These are phyloP conservation scores for Microcaecilia unicolor DNA, from an alignment of 2,797 vertebrate species.

Conservation along the genomic window DNA sequence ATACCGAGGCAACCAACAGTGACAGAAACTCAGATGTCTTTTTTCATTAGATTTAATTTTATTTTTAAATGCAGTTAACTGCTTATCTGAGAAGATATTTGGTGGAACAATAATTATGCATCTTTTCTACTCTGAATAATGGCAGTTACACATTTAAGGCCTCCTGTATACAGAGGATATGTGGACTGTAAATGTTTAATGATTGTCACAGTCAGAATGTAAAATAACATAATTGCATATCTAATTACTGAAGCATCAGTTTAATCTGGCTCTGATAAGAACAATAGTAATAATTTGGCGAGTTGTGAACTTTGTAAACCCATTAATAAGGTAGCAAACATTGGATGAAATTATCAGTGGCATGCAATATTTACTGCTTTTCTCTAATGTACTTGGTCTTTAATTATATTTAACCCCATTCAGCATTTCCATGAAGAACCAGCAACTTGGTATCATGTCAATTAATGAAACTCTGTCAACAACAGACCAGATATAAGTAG, in stretches of 20 bases:
- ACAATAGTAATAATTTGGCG: constrained; percentile 14
- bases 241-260: constrained; percentile 17
- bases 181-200: too few species aligned
- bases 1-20: constrained; percentile 56
- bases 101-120: constrained; percentile 28
- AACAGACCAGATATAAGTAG: too few species aligned
- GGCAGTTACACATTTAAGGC: constrained; percentile 20
- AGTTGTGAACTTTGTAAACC: constrained; percentile 26
- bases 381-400: constrained; percentile 9
- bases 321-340: neutral
- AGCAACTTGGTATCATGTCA: constrained; percentile 2
- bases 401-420: neutral
- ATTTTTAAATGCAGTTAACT: constrained; percentile 23
- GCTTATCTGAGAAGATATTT: constrained; percentile 52
- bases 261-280: constrained; percentile 7
- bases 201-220: too few species aligned
- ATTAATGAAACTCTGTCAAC: constrained; percentile 3
- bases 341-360: constrained; percentile 30
- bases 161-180: constrained; percentile 3
- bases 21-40: constrained; percentile 52
- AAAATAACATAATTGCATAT: constrained; percentile 12
- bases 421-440: neutral
- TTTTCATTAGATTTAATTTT: constrained; percentile 42
- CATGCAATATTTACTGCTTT: constrained; percentile 16
- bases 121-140: constrained; percentile 22